Evolutionary conservation across 2,113 vertebrate species (phyloP).

Genomic region (Rhinopithecus roxellana): DNA sequence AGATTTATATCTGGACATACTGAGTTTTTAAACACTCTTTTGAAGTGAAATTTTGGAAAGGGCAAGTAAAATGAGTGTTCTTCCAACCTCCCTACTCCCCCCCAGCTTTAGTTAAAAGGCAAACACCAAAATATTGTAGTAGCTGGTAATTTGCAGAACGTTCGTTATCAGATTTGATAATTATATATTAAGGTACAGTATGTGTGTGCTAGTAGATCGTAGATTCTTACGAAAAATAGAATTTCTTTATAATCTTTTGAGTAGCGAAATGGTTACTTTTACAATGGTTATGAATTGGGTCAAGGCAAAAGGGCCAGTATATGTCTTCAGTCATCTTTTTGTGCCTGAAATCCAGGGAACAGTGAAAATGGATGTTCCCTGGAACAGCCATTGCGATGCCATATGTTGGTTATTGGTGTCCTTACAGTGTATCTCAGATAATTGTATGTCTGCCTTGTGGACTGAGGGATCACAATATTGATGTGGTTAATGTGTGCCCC

Average conservation of each 20-base stretch:
- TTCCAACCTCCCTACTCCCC: fast-evolving
- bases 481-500: not conserved
- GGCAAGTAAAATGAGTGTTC: not conserved
- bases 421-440: not conserved
- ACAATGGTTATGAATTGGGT: not conserved
- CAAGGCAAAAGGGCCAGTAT: not conserved
- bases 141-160: not conserved
- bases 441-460: not conserved
- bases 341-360: not conserved
- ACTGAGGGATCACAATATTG: not conserved
- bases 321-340: not conserved
- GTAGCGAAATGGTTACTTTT: not conserved
- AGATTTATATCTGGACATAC: not conserved
- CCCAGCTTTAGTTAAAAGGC: not conserved
- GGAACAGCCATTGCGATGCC: not conserved
- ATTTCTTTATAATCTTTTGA: not conserved
- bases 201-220: not conserved
- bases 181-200: not conserved
- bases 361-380: not conserved
- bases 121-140: not conserved
- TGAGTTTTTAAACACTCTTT: not conserved
- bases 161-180: not conserved
- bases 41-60: conserved; percentile 13
- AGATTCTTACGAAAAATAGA: not conserved
- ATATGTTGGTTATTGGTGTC: not conserved